phyloP scores from a whole-genome alignment of 1,140 invertebrate genomes.

The Aphelinus atriplicis region DNA sequence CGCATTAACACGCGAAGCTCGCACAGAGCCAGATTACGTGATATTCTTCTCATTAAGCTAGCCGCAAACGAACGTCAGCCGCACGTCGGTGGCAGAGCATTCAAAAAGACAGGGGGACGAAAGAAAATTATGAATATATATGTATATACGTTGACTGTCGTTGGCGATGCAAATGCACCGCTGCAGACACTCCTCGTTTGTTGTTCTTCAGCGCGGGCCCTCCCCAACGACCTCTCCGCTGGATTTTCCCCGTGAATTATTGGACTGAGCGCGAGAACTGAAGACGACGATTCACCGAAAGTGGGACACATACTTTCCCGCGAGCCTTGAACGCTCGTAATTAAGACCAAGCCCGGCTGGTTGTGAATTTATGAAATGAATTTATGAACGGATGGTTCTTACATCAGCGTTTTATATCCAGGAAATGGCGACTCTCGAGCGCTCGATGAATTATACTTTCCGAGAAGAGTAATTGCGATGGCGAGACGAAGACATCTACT shows the following conservation, averaged over 20 bases:
- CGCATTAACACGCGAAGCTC: background rate
- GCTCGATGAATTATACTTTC: too few species aligned
- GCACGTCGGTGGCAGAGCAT: background rate
- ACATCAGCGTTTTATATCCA: too few species aligned
- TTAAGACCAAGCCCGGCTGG: too few species aligned
- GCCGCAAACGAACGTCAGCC: constrained; percentile 13
- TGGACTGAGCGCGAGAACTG: background rate
- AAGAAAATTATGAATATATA: constrained; percentile 27
- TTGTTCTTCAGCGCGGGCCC: background rate
- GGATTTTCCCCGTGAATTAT: background rate
- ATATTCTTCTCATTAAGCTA: constrained; percentile 36
- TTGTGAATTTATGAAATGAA: too few species aligned
- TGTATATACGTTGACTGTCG: background rate
- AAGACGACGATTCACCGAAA: background rate
- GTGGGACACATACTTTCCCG: background rate
- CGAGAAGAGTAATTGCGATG: too few species aligned
- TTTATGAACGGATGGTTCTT: too few species aligned
- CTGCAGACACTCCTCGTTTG: background rate
- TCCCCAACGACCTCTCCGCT: too few species aligned
- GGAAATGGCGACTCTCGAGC: too few species aligned
- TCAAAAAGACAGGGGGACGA: background rate
- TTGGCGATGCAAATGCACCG: constrained; percentile 13
- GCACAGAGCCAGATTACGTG: constrained; percentile 21
- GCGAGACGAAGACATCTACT: too few species aligned
- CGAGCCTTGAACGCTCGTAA: too few species aligned